Evolutionary conservation across 2,888 invertebrate genomes (phyloP), one percentile per base, ranked within the genome.

Genomic region (Rhimphoctona megacephalus): DNA sequence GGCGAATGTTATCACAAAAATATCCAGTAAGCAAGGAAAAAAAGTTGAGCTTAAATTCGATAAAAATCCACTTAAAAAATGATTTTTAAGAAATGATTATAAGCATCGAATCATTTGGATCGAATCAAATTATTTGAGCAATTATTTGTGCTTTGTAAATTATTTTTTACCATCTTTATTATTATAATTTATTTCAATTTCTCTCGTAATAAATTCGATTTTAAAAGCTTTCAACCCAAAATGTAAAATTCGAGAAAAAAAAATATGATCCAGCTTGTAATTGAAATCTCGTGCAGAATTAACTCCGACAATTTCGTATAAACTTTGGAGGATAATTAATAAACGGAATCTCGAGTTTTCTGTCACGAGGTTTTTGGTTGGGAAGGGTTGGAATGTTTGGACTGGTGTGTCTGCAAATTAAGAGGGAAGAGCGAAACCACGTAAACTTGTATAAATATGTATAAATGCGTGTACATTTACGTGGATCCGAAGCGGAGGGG

Each of bases 361-460:
- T 61, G 57, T 17, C 17, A 17, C 9, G 30, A 52, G 33, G 49
- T 49, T 49, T 33, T 25, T 39, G 54, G 49, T 25, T 33, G 39
- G 22, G 11, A 54, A 43, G 1, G 64, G 39, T 8, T 19, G n/a
- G 33, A 64, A 70, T 80, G 74, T 80, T 76, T 61, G 43, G 74
- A 80, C 80, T 61, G 74, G 80, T 80, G 80, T 80, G 61, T 69
- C 84, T 61, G 52, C 22, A 85, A 85, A 81, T 85, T n/a, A n/a
- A n/a, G n/a, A n/a, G n/a, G n/a, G 69, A 85, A 85, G 76, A 85
- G 66, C 52, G 36, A 52, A 74, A 0, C 14, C 49, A 52, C 6
- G 46, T 69, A 57, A 72, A 39, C 19, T 19, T n/a, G 72, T 64
- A 33, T 57, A 69, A 36, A 69, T 76, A 43, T 74, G 11, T 49